Evolutionary conservation across 2,797 vertebrate species (phyloP), one percentile per base, ranked within the genome.

Genomic region (Enoplosus armatus): DNA sequence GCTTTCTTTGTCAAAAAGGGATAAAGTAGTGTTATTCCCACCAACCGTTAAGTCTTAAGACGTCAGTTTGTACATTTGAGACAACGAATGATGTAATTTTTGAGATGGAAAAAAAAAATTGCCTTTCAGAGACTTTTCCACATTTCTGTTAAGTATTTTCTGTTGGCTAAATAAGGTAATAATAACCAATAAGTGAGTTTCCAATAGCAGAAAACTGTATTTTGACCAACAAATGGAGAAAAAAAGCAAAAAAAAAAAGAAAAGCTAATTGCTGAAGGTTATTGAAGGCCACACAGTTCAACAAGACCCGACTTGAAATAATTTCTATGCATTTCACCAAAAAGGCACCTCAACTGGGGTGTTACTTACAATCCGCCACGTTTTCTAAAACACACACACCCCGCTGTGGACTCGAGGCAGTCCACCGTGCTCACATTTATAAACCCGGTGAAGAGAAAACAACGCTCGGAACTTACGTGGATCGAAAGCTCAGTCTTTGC

Each of bases 401-500:
- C 79, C 65, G 16, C 26, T 24, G 59, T 1, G 10, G 55, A 67
- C 77, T 16, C n/a, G 0, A 9, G 54, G 58, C 61, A 29, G 2
- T 62, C 54, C 68, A 22, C 29, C 55, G 84, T 90, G 85, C 89
- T 86, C 79, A 65, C 24, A 43, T 77, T 70, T n/a, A 48, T 26
- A n/a, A n/a, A 82, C 58, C 64, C 65, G 22, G 85, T 84, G 80
- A 27, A 77, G 18, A 71, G 39, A 61, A 71, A 85, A 70, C 8
- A 22, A 85, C 54, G 4, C 48, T 68, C 74, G 20, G 22, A 61
- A 79, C 48, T 15, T 7, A 4, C 29, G 72, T 65, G 59, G 41
- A 54, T 5, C 20, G 10, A 62, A 51, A 59, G 35, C 14, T 67
- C n/a, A 37, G 55, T 39, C 10, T 43, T 31, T 72, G 6, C 43